A percentile compares a stretch with the other conserved stretches of the same genome.
These are phyloP conservation scores for Coptotermes formosanus DNA, from an alignment of 1,140 invertebrate species.

Conservation along the genomic window DNA sequence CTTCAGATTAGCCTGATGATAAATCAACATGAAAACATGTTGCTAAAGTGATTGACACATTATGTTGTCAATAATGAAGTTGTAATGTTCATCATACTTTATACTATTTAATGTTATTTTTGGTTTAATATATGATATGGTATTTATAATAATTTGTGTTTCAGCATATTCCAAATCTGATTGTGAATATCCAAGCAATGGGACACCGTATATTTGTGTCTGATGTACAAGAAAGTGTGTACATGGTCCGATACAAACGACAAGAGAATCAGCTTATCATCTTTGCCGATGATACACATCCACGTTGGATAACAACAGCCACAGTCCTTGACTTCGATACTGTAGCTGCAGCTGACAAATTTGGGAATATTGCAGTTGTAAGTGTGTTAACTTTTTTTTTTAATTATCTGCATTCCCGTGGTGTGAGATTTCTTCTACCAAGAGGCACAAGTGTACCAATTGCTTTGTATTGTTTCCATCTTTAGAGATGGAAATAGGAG, in stretches of 20 bases:
- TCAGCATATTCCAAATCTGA: constrained; percentile 91
- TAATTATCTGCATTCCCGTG: too few relatives aligned
- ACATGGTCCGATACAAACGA: constrained; percentile 93
- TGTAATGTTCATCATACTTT: too few relatives aligned
- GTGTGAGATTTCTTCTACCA: too few relatives aligned
- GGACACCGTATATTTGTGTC: constrained; percentile 92
- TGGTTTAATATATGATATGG: background rate
- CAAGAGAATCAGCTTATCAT: constrained; percentile 97
- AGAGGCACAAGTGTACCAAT: too few relatives aligned
- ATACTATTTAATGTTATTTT: too few relatives aligned
- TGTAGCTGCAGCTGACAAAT: constrained; percentile 94
- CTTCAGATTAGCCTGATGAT: too few relatives aligned
- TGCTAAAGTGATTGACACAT: too few relatives aligned
- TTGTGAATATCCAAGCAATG: constrained; percentile 90
- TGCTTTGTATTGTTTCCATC: too few relatives aligned
- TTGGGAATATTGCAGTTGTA: constrained; percentile 95
- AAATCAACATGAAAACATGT: too few relatives aligned
- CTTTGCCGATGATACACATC: constrained; percentile 97
- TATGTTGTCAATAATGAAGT: too few relatives aligned
- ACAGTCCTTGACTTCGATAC: constrained; percentile 97
- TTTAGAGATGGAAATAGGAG: too few relatives aligned
- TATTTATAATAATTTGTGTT: constrained; percentile 39
- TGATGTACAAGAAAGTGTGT: constrained; percentile 97
- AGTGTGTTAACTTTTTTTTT: constrained; percentile 41
- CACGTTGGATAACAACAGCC: constrained; percentile 91